Conservation (phyloP, 2,113 vertebrate species). For the Athene noctua region DNA sequence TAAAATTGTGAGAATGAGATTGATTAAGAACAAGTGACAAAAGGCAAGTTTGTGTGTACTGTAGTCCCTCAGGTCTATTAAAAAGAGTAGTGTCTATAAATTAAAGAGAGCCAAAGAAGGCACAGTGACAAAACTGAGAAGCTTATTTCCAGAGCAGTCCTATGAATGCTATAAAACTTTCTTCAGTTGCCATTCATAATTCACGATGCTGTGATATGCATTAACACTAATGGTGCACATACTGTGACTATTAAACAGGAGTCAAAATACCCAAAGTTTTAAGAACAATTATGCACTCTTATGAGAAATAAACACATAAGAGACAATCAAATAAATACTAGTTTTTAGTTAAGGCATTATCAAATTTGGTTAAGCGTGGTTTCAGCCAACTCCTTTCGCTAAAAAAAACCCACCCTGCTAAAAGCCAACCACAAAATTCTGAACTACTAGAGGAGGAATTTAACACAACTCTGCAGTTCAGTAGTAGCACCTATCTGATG, state of each 20-base stretch:
- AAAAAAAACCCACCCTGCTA: not conserved
- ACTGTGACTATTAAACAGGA: not conserved
- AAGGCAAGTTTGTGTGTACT: not conserved
- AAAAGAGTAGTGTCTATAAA: not conserved
- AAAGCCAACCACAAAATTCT: not conserved
- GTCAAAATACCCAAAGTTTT: not conserved
- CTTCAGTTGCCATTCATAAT: not conserved
- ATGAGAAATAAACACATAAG: not conserved
- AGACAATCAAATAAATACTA: not conserved
- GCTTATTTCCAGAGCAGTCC: not conserved
- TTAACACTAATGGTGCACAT: no score
- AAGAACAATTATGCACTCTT: not conserved
- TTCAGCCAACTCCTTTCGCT: not conserved
- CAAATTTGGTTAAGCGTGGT: not conserved
- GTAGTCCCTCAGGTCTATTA: not conserved
- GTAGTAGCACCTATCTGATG: not conserved
- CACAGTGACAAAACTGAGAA: not conserved
- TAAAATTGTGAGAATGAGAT: not conserved
- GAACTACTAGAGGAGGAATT: not conserved
- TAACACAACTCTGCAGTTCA: not conserved
- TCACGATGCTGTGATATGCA: fast-evolving
- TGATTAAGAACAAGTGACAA: not conserved
- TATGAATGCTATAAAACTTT: not conserved
- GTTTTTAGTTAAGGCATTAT: not conserved
- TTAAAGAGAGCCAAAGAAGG: not conserved